Base-by-base conservation (phyloP, 2,797 vertebrate species). In the Muscicapa striata region DNA sequence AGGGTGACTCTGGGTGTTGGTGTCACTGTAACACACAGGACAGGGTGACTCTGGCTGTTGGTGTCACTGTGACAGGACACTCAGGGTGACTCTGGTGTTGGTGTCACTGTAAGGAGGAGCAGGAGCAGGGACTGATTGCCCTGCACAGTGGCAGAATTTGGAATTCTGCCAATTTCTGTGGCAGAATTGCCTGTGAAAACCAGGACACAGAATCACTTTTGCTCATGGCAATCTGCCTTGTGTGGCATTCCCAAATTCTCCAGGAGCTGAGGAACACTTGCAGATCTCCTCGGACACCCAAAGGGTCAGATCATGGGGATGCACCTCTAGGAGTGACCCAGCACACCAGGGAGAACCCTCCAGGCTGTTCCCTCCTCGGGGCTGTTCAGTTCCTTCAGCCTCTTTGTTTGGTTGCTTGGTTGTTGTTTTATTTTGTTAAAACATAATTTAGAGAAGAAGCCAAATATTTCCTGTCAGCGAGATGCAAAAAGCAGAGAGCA, bases 321-420 rank as follows among this genome's bases (percentile, higher is more conserved):
- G 41, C 3, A 6, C 9, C 54, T 32, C 34, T 1, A 6, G 51
- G n/a, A 51, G 15, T 0, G 57, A 49, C 61, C 36, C 19, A 36
- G 18, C 21, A 63, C 40, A 21, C 11, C 27, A 9, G 0, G 6
- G 13, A 43, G n/a, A 8, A 12, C 4, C 46, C 17, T 63, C 24
- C 8, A 21, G 14, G 34, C 34, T 12, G 4, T 1, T 23, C 51
- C 4, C 20, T 19, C 32, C 26, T 16, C 1, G 12, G n/a, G 22
- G 4, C 1, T 32, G 32, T 4, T 61, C 57, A 2, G 16, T 1
- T 76, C 69, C 38, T 23, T 14, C 34, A 70, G 54, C 51, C 13
- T 11, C 15, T 7, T 15, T 2, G 22, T 2, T 1, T 17, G 57
- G 2, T 26, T 11, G 27, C 0, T 1, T 13, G 36, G 26, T 29